A percentile compares a stretch with the other conserved stretches of the same genome.
Conservation (phyloP, 2,113 vertebrate genomes). For the Plestiodon gilberti region DNA sequence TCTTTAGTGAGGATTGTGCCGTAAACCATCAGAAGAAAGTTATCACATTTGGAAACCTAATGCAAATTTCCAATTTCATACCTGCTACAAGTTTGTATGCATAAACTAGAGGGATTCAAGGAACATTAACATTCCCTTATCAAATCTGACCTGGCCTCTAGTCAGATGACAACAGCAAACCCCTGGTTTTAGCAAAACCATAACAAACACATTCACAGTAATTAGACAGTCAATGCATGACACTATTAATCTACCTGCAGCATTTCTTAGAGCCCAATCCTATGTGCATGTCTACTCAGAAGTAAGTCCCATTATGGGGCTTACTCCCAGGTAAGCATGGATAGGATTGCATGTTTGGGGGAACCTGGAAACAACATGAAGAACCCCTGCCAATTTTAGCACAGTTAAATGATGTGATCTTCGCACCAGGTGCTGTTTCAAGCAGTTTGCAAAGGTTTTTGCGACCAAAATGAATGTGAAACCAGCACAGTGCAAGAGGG, state of each 20-base stretch:
- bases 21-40: not conserved
- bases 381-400: not conserved
- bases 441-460: not conserved
- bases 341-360: not conserved
- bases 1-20: too few relatives aligned
- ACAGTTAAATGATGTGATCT: not conserved
- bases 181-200: not conserved
- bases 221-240: not conserved
- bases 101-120: not conserved
- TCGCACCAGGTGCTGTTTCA: too few relatives aligned
- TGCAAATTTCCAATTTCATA: not conserved
- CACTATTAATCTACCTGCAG: not conserved
- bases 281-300: too few relatives aligned
- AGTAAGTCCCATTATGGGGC: too few relatives aligned
- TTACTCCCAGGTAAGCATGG: too few relatives aligned
- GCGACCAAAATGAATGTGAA: not conserved
- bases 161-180: not conserved
- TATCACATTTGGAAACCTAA: not conserved
- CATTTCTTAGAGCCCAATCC: not conserved
- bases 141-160: too few relatives aligned
- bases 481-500: not conserved
- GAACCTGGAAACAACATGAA: too few relatives aligned
- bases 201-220: not conserved
- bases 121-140: too few relatives aligned
- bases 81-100: not conserved